These are phyloP conservation scores for Priapulus caudatus DNA, from an alignment of 2,888 invertebrate genomes.

Conservation along the genomic window DNA sequence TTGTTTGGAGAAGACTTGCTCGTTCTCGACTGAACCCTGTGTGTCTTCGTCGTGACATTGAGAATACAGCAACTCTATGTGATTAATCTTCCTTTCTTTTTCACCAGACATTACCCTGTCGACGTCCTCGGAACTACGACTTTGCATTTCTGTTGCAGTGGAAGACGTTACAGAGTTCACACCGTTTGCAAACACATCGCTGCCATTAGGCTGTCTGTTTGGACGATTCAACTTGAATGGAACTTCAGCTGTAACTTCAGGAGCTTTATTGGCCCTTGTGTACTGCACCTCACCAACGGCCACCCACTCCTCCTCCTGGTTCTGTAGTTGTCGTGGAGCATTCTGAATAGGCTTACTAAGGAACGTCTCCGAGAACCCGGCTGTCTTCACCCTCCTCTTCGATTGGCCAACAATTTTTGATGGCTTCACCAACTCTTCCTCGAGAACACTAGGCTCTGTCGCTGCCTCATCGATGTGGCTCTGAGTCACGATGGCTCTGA, in stretches of 20 bases:
- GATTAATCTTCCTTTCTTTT: no score
- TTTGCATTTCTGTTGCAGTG: no score
- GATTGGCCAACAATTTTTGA: neutral
- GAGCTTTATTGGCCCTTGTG: no score
- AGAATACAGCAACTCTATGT: no score
- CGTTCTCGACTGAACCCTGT: neutral
- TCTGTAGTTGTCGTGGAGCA: neutral
- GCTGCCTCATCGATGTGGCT: no score
- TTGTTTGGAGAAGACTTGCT: no score
- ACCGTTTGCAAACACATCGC: neutral
- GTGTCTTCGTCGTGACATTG: neutral
- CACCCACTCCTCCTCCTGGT: neutral
- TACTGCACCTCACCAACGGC: neutral
- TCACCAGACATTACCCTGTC: neutral
- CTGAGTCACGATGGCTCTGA: no score
- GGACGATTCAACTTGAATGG: no score
- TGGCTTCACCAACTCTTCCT: slow-evolving; percentile 3
- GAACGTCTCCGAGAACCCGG: neutral
- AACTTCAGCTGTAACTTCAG: neutral
- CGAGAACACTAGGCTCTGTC: neutral
- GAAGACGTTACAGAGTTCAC: no score
- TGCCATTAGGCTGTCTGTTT: no score
- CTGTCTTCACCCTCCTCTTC: neutral
- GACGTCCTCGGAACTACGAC: no score
- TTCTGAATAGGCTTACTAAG: neutral